These are phyloP conservation scores for Desmophyllum pertusum DNA, from an alignment of 92 coral and sea anemone genomes.

Conservation along the genomic window DNA sequence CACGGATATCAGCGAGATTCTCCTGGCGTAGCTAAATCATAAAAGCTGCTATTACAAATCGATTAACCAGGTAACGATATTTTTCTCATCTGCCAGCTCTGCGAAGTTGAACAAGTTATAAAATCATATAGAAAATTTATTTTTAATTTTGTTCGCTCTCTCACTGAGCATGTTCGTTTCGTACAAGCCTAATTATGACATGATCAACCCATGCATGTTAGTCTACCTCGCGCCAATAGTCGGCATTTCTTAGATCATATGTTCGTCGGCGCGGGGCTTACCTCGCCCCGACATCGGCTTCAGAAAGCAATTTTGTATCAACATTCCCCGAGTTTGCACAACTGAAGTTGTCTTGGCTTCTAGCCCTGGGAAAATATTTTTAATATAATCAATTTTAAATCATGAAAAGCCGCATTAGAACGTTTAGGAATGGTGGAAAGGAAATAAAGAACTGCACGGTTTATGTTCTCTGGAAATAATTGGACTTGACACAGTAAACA, in stretches of 20 bases:
- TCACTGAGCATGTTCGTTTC: neutral
- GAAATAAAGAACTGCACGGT: neutral
- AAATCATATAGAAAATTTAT: neutral
- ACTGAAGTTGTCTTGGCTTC: neutral
- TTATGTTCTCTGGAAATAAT: neutral
- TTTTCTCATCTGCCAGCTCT: slow-evolving; percentile 7
- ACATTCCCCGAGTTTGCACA: neutral
- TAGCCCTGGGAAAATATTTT: neutral
- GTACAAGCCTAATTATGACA: neutral
- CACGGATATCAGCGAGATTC: neutral
- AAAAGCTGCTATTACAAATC: slow-evolving; percentile 31
- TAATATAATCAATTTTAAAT: neutral
- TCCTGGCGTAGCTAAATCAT: slow-evolving; percentile 18
- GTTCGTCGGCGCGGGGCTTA: neutral
- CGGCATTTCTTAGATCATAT: slow-evolving; percentile 18
- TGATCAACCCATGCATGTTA: neutral
- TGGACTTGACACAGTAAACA: neutral
- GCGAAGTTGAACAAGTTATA: neutral
- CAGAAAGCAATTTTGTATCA: slow-evolving; percentile 24
- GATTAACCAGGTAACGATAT: slow-evolving; percentile 30
- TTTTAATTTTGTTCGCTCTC: neutral
- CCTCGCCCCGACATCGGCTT: slow-evolving; percentile 16
- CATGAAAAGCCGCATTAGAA: neutral
- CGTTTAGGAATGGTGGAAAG: neutral
- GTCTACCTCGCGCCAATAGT: neutral